Base-by-base conservation (phyloP, 2,888 invertebrate species). In the Scaptomyza cyrtandrae region DNA sequence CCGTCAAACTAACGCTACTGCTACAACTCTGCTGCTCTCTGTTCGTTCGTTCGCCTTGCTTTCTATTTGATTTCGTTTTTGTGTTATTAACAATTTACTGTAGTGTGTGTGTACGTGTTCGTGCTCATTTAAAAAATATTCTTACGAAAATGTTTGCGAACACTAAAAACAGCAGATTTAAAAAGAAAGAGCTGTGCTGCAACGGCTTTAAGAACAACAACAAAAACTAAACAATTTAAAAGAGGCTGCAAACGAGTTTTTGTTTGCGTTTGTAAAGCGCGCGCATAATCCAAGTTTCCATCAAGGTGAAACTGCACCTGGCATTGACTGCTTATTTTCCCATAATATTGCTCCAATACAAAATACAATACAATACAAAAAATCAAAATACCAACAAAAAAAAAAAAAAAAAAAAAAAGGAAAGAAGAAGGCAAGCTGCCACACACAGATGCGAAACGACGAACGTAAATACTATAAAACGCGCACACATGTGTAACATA, bases 31-130 rank as follows among this genome's bases (percentile, higher is more conserved):
- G 73, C 65, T 66, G 71, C 72, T 71, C 77, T 71, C 75, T 46
- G 78, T 72, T 58, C 59, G 78, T 79, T 85, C 82, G 86, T 85
- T 87, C 82, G 86, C 80, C 80, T 85, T 81, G 82, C 81, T 83
- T 83, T 83, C 82, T 87, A 89, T 83, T 83, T 89, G 79, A 78
- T 83, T 88, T 81, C 80, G 86, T 81, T 85, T 87, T 84, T 80
- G 80, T 83, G 87, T 84, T 83, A 82, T 87, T 87, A 85, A 80
- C 87, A 88, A 71, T 87, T 66, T 81, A 65, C 63, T 67, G 57
- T 71, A 58, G 89, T 78, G 71, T 84, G 74, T 78, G 76, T 72
- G 71, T 73, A 54, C 71, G 86, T 80, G 77, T 74, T 63, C 62
- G 82, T 75, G 82, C 84, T 75, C 71, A 57, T 62, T 78, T 65